Evolutionary conservation across 1,140 invertebrate species (phyloP).

Genomic region (Philopotamus ludificatus): DNA sequence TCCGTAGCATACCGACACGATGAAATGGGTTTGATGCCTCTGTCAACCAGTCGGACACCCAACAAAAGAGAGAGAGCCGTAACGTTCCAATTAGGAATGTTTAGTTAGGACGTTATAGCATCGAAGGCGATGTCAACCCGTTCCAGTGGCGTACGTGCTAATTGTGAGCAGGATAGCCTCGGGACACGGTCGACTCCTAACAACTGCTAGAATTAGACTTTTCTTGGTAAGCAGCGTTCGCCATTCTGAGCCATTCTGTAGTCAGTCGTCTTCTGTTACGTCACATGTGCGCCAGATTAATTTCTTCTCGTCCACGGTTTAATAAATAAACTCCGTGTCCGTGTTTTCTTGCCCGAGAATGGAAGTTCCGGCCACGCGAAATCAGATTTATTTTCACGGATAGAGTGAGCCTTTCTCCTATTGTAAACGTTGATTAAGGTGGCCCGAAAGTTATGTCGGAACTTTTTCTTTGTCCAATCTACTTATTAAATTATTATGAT

Average conservation of each 20-base stretch:
- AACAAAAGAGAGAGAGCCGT: slow-evolving; percentile 7
- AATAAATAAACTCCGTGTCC: slow-evolving; percentile 6
- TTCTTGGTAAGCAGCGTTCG: too few species aligned
- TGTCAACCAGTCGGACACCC: not conserved
- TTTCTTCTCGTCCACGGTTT: not conserved
- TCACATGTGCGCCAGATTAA: not conserved
- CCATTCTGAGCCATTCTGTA: too few species aligned
- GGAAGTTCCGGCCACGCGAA: not conserved
- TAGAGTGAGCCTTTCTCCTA: slow-evolving; percentile 17
- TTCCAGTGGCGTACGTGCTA: not conserved
- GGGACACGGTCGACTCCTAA: not conserved
- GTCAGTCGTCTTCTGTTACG: too few species aligned
- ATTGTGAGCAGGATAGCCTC: not conserved
- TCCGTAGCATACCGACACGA: too few species aligned
- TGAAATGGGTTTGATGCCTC: not conserved
- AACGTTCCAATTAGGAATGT: slow-evolving; percentile 32
- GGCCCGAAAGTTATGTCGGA: slow-evolving; percentile 19
- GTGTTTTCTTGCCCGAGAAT: not conserved
- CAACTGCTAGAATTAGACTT: too few species aligned
- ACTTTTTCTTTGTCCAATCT: slow-evolving; percentile 29
- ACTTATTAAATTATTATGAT: slow-evolving; percentile 32
- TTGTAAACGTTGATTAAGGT: slow-evolving; percentile 31
- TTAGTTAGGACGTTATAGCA: slow-evolving; percentile 31
- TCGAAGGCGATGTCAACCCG: not conserved
- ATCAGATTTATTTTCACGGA: slow-evolving; percentile 22